Evolutionary conservation across 2,797 vertebrate species (phyloP), one percentile per base, ranked within the genome.

Genomic region (Lacerta viridis): DNA sequence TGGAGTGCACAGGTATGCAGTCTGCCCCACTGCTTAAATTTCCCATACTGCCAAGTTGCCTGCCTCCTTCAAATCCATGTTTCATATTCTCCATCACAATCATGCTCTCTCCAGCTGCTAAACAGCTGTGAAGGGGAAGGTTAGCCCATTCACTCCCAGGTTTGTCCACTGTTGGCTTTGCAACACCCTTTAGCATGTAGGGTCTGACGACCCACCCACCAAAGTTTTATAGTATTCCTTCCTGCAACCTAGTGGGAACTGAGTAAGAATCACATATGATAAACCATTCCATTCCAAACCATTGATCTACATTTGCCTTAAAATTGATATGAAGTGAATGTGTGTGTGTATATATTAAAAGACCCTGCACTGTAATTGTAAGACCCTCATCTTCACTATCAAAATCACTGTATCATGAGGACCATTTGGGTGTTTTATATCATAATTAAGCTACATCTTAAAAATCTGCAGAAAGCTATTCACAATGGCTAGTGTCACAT

Each of bases 391-490:
- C 69, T 25, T 23, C 33, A 20, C 13, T 46, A 9, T 75, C 69
- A 87, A 46, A 66, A n/a, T 46, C 7, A 18, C 41, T 86, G 23
- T 69, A 79, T 7, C 5, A 66, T 20, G 59, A 55, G n/a, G 46
- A 7, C 7, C 23, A 29, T 7, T 61, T 5, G 79, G 13, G 15
- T 81, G 8, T 81, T 18, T 36, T 46, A 5, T 64, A 64, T 64
- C 61, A 20, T 83, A 39, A 39, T 33, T n/a, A 69, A 83, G 36
- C 10, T 59, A 20, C 71, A 76, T 68, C 41, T 39, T 76, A 29
- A 88, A 82, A 36, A 77, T 76, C 17, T 87, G 72, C 43, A 83
- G 61, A 50, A 43, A 68, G 10, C 80, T 13, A 29, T 43, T 74
- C 41, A 64, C 20, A 46, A 64, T 33, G 11, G 71, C 39, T 55